Conservation (phyloP, 1,140 invertebrate genomes). For the Dendrolimus kikuchii region DNA sequence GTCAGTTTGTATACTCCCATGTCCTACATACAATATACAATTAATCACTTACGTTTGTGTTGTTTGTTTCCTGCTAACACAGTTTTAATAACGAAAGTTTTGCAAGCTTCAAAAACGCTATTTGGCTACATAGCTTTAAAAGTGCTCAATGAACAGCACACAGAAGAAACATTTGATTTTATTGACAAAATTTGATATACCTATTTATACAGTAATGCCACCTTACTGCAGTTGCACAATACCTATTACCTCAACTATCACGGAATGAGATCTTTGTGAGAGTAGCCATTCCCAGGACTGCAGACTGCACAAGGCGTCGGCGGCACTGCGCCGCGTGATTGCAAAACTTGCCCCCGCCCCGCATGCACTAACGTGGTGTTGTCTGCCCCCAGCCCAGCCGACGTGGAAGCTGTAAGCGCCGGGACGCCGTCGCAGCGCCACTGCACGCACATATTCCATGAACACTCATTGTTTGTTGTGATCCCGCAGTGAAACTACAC, state of each 20-base stretch:
- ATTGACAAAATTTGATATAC: too few relatives aligned
- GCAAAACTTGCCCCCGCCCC: conserved; percentile 47
- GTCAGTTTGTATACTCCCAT: not conserved
- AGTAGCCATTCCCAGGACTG: too few relatives aligned
- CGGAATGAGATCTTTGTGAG: too few relatives aligned
- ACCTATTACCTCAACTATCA: too few relatives aligned
- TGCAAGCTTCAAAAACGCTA: conserved; percentile 35
- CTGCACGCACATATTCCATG: conserved; percentile 70
- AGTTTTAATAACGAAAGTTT: conserved; percentile 35
- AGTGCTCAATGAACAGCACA: too few relatives aligned
- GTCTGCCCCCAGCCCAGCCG: conserved; percentile 65
- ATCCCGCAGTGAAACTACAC: conserved; percentile 68
- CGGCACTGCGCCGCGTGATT: conserved; percentile 16
- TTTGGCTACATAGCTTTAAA: conserved; percentile 7
- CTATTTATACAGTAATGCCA: not conserved
- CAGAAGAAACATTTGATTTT: too few relatives aligned
- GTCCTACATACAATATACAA: not conserved
- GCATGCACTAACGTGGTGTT: conserved; percentile 66
- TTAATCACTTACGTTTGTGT: conserved; percentile 3
- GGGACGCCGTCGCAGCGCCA: conserved; percentile 53
- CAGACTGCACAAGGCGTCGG: not conserved
- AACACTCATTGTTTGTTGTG: conserved; percentile 70
- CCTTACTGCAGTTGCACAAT: too few relatives aligned
- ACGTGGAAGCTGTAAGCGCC: conserved; percentile 61
- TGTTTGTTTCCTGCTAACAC: conserved; percentile 35